Evolutionary conservation across 2,113 vertebrate species (phyloP).

Genomic region (Chinchilla lanigera): DNA sequence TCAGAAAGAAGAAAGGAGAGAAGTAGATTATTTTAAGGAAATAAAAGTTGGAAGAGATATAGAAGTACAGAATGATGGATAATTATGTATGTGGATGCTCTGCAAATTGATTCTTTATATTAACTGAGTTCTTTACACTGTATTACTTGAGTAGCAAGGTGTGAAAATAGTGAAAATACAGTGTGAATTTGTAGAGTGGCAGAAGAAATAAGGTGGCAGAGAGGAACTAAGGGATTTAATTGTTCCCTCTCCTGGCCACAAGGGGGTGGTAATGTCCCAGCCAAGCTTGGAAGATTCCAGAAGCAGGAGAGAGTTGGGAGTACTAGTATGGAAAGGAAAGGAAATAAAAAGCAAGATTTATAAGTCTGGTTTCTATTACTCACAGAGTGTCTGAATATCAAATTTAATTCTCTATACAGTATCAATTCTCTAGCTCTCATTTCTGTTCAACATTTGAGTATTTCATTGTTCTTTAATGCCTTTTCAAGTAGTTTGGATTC

Average conservation of each 20-base stretch:
- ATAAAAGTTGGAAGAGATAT: neutral
- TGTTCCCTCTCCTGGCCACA: neutral
- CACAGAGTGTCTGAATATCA: neutral
- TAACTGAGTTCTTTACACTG: neutral
- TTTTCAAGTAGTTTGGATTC: neutral
- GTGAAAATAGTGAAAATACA: neutral
- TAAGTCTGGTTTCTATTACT: neutral
- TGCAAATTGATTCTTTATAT: constrained; percentile 22
- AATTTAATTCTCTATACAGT: neutral
- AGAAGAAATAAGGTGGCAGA: neutral
- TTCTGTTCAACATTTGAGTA: neutral
- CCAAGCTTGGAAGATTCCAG: neutral
- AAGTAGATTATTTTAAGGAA: constrained; percentile 12
- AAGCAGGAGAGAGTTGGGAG: neutral
- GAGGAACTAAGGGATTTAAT: neutral
- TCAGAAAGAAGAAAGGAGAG: neutral
- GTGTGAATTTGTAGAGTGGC: neutral
- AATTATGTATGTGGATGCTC: neutral
- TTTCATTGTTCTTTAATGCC: constrained; percentile 1
- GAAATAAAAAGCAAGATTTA: neutral
- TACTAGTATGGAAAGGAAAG: neutral
- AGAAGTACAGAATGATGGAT: neutral
- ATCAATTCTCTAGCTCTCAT: neutral
- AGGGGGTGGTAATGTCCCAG: neutral
- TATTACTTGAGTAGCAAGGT: constrained; percentile 14